These are phyloP conservation scores for Bombus pascuorum DNA, from an alignment of 1,140 invertebrate genomes.

Conservation along the genomic window DNA sequence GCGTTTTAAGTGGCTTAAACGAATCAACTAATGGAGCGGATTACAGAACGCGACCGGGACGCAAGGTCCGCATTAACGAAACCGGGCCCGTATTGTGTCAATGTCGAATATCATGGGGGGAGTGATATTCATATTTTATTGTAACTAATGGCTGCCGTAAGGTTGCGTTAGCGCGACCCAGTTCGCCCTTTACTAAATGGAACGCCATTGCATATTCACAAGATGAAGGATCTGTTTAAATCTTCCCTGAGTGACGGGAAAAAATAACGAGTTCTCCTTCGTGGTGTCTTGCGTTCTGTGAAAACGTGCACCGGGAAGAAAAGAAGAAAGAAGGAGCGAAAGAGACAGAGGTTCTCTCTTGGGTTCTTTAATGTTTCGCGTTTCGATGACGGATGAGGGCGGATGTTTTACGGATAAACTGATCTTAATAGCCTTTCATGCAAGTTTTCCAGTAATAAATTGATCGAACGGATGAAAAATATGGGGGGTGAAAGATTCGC, in stretches of 20 bases:
- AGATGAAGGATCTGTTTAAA: constrained; percentile 29
- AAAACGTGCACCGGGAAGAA: background rate
- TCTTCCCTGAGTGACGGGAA: constrained; percentile 10
- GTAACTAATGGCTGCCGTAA: constrained; percentile 27
- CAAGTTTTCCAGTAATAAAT: too few relatives aligned
- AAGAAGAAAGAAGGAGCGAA: background rate
- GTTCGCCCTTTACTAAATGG: constrained; percentile 24
- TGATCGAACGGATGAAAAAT: background rate
- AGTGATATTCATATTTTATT: constrained; percentile 24
- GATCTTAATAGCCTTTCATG: background rate
- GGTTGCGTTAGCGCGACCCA: constrained; percentile 21
- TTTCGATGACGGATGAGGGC: constrained; percentile 7
- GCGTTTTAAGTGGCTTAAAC: constrained; percentile 53
- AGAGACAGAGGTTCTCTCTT: background rate
- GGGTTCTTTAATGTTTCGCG: background rate
- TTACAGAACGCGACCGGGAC: background rate
- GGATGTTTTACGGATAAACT: background rate
- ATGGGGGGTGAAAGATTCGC: background rate
- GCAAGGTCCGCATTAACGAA: background rate
- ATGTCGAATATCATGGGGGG: constrained; percentile 24
- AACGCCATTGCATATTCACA: constrained; percentile 34
- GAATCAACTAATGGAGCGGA: constrained; percentile 45
- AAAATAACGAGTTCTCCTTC: constrained; percentile 9
- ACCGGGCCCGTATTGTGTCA: constrained; percentile 27
- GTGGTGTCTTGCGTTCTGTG: background rate